Percentiles rank a stretch among this genome's conserved stretches.
Evolutionary conservation across 2,888 invertebrate species (phyloP).

Genomic region (Trachelus stipa): DNA sequence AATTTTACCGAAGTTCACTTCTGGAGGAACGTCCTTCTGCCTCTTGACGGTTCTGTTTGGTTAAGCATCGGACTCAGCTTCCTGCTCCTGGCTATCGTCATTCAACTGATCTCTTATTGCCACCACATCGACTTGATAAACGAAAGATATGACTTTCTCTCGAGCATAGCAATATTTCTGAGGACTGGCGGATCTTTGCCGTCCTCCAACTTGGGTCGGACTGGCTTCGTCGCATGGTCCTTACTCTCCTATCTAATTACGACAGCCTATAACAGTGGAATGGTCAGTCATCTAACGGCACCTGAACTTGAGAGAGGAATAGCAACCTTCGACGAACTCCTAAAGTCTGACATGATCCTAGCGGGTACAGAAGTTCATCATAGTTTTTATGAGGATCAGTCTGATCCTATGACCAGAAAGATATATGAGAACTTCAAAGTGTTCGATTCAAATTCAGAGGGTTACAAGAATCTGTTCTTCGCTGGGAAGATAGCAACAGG

Average conservation of each 20-base stretch:
- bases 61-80: constrained; percentile 2
- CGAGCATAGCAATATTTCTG: constrained; percentile 6
- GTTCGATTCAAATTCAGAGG: too few relatives aligned
- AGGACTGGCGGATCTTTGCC: constrained; percentile 3
- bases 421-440: constrained; percentile 11
- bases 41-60: constrained; percentile 1
- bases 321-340: constrained; percentile 8
- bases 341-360: not conserved
- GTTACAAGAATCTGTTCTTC: too few relatives aligned
- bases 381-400: constrained; percentile 10
- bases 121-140: not conserved
- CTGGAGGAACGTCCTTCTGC: constrained; percentile 11
- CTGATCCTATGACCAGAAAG: constrained; percentile 6
- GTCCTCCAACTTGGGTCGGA: not conserved
- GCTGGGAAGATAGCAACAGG: too few relatives aligned
- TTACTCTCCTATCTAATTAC: constrained; percentile 6
- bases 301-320: not conserved
- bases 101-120: not conserved
- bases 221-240: constrained; percentile 6
- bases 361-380: not conserved
- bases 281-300: constrained; percentile 15
- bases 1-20: not conserved
- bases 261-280: constrained; percentile 1
- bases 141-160: constrained; percentile 2
- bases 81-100: not conserved